A percentile compares a stretch with the other conserved stretches of the same genome.
Evolutionary conservation across 1,140 invertebrate genomes (phyloP).

Genomic region (Atta colombica): DNA sequence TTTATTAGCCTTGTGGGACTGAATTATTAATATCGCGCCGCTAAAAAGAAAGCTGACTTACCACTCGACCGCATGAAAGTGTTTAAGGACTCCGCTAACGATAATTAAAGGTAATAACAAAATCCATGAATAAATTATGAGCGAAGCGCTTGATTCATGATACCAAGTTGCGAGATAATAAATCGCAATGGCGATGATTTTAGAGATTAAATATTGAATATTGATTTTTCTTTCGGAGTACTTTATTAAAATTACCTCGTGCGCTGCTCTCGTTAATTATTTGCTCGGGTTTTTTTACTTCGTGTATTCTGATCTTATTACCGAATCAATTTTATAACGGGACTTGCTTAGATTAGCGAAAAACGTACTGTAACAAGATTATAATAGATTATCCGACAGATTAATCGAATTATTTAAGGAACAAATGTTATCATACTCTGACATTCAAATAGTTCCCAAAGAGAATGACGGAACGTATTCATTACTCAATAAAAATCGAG

Average conservation of each 20-base stretch:
- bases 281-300: neutral
- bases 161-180: constrained; percentile 8
- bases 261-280: constrained; percentile 5
- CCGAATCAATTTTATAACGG: neutral
- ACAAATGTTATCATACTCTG: neutral
- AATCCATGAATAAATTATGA: constrained; percentile 53
- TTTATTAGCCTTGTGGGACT: constrained; percentile 54
- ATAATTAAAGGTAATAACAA: constrained; percentile 57
- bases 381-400: constrained; percentile 4
- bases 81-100: constrained; percentile 41
- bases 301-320: constrained; percentile 7
- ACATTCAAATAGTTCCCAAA: neutral
- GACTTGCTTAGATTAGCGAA: neutral
- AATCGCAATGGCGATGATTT: neutral
- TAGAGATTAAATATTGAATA: constrained; percentile 41
- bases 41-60: constrained; percentile 56
- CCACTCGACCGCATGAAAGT: constrained; percentile 43
- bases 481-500: constrained; percentile 23
- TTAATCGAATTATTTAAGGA: constrained; percentile 35
- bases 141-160: constrained; percentile 16
- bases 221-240: constrained; percentile 21
- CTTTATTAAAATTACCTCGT: constrained; percentile 10
- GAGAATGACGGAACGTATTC: neutral
- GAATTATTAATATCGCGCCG: constrained; percentile 58
- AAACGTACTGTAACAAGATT: constrained; percentile 10